These are phyloP conservation scores for Stenotaenia linearis DNA, from an alignment of 2,888 invertebrate genomes.

Conservation along the genomic window DNA sequence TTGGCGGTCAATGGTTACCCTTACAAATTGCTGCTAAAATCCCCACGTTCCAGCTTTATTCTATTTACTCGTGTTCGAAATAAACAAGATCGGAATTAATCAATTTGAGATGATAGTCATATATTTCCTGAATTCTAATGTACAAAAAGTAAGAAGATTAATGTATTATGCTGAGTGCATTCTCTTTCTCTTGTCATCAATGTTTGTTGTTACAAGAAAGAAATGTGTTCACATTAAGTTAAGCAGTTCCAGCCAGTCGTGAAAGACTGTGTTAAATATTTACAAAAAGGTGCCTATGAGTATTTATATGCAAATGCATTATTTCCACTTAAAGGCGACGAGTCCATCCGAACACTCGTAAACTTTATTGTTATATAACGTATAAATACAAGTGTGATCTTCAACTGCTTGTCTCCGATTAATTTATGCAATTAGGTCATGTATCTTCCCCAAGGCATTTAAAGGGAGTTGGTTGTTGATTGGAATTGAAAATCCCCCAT, in stretches of 20 bases:
- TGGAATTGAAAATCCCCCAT: background rate
- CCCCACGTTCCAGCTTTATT: background rate
- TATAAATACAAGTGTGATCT: background rate
- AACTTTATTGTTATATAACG: background rate
- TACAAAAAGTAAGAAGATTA: background rate
- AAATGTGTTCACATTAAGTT: background rate
- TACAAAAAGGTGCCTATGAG: background rate
- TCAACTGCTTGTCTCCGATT: background rate
- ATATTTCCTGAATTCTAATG: background rate
- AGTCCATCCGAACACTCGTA: background rate
- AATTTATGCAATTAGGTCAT: background rate
- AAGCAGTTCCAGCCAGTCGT: background rate
- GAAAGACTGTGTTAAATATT: background rate
- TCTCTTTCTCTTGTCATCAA: background rate
- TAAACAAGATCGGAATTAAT: background rate
- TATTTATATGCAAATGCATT: background rate
- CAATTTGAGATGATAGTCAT: background rate
- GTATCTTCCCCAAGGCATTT: background rate
- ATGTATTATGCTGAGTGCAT: background rate
- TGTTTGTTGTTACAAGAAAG: background rate
- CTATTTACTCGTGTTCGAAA: background rate
- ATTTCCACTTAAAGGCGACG: background rate
- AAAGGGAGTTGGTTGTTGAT: background rate
- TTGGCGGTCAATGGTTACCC: background rate
- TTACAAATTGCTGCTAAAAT: background rate